Conservation (phyloP, 2,797 vertebrate species). For the Staurois parvus region DNA sequence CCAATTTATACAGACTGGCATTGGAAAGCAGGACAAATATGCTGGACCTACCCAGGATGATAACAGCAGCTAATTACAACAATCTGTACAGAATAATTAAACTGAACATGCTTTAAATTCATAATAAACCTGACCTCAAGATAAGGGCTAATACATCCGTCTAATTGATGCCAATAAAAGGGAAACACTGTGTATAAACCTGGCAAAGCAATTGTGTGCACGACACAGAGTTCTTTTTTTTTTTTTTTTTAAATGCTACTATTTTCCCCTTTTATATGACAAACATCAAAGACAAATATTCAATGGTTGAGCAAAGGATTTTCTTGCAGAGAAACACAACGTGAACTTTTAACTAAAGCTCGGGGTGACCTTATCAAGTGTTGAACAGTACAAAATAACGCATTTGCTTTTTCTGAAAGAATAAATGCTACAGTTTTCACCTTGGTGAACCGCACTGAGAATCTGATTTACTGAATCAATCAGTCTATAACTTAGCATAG, state of each 20-base stretch:
- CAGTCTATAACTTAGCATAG: conserved; percentile 50
- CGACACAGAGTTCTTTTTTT: background rate
- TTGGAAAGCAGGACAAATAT: conserved; percentile 36
- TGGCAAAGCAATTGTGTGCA: background rate
- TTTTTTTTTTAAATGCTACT: conserved; percentile 6
- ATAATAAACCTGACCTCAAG: conserved; percentile 45
- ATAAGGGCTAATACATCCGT: conserved; percentile 26
- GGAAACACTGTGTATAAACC: background rate
- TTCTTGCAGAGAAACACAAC: conserved; percentile 47
- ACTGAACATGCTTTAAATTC: conserved; percentile 30
- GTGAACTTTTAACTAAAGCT: conserved; percentile 53
- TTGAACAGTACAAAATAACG: conserved; percentile 54
- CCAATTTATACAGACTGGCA: background rate
- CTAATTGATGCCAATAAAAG: conserved; percentile 30
- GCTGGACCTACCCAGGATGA: conserved; percentile 29
- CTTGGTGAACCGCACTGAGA: conserved; percentile 47
- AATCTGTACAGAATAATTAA: conserved; percentile 35
- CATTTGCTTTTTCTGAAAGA: conserved; percentile 55
- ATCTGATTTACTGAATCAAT: conserved; percentile 56
- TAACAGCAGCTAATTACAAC: conserved; percentile 29
- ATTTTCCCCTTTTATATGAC: conserved; percentile 46
- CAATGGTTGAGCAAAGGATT: conserved; percentile 51
- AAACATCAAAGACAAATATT: conserved; percentile 58
- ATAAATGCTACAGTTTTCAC: conserved; percentile 37
- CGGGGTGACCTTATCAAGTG: conserved; percentile 59